Percentiles rank a stretch among this genome's conserved stretches.
These are phyloP conservation scores for Drosophila orena DNA, from an alignment of 1,140 invertebrate species.

Conservation along the genomic window DNA sequence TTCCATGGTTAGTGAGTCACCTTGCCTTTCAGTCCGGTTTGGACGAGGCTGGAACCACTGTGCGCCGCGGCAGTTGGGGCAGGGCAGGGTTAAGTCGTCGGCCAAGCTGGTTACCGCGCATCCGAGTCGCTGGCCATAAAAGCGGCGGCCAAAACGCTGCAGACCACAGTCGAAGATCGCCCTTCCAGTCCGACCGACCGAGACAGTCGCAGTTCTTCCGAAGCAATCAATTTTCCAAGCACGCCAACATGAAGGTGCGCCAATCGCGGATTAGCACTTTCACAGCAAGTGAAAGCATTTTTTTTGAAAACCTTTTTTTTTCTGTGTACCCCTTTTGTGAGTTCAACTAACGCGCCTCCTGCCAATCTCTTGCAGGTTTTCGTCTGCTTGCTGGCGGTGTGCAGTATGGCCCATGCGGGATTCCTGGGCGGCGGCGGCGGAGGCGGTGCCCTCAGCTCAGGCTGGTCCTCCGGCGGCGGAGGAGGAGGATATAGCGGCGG, in stretches of 20 bases:
- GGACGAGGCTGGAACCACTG: background rate
- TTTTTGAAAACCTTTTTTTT: conserved; percentile 8
- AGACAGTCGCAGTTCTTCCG: conserved; percentile 33
- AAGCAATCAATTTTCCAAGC: conserved; percentile 16
- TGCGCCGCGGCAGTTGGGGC: background rate
- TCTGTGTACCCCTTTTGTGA: conserved; percentile 26
- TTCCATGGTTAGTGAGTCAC: too few relatives aligned
- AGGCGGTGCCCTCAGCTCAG: conserved; percentile 48
- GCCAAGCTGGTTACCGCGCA: conserved; percentile 21
- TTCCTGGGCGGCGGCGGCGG: conserved; percentile 64
- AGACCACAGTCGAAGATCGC: conserved; percentile 68
- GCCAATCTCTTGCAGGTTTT: conserved; percentile 57
- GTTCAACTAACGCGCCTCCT: background rate
- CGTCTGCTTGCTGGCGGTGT: conserved; percentile 74
- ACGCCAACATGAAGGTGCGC: conserved; percentile 66
- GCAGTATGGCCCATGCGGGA: conserved; percentile 72
- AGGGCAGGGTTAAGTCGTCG: conserved; percentile 15
- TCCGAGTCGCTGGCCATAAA: conserved; percentile 48
- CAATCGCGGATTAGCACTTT: conserved; percentile 41
- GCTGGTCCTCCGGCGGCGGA: conserved; percentile 43
- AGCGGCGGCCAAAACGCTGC: conserved; percentile 30
- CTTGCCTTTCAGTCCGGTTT: too few relatives aligned
- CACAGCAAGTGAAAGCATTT: conserved; percentile 9
- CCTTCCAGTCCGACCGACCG: conserved; percentile 56
- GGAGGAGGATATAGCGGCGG: conserved; percentile 19